A percentile compares a stretch with the other conserved stretches of the same genome.
phyloP scores from a whole-genome alignment of 1,140 invertebrate genomes.

The Drosophila busckii region DNA sequence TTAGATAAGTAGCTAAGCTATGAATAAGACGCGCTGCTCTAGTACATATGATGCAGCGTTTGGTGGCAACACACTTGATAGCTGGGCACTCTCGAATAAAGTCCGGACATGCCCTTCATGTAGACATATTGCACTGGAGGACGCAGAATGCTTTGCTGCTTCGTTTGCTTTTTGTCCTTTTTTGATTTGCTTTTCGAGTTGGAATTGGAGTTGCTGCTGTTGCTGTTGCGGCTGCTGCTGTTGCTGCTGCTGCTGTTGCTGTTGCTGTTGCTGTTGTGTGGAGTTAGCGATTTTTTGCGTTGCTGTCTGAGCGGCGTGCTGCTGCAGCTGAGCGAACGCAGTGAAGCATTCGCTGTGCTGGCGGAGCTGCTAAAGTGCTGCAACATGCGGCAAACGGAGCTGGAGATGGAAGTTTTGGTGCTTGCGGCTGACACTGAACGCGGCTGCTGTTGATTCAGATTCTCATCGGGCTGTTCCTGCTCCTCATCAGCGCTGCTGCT shows the following conservation, averaged over 20 bases:
- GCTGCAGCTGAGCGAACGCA: constrained; percentile 82
- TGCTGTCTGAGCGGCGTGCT: constrained; percentile 79
- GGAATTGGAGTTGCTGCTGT: constrained; percentile 7
- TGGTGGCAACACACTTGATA: constrained; percentile 73
- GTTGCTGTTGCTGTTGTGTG: constrained; percentile 38
- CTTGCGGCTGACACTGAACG: constrained; percentile 29
- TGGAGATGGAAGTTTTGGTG: constrained; percentile 72
- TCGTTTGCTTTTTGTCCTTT: constrained; percentile 62
- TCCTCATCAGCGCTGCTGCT: constrained; percentile 20
- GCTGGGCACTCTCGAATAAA: constrained; percentile 71
- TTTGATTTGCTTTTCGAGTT: constrained; percentile 8
- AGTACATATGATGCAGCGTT: constrained; percentile 65
- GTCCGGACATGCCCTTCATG: constrained; percentile 78
- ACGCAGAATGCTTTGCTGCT: constrained; percentile 77
- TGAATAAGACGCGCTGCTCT: constrained; percentile 11
- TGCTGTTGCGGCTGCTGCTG: constrained; percentile 37
- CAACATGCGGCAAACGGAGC: constrained; percentile 83
- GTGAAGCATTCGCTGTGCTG: constrained; percentile 78
- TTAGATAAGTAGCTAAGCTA: too few relatives aligned
- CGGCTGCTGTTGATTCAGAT: constrained; percentile 22
- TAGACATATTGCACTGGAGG: constrained; percentile 73
- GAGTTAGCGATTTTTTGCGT: constrained; percentile 45
- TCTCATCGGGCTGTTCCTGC: constrained; percentile 29
- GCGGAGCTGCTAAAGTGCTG: constrained; percentile 80
- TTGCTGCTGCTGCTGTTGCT: constrained; percentile 33